A percentile compares a stretch with the other conserved stretches of the same genome.
Evolutionary conservation across 1,140 invertebrate species (phyloP).

Genomic region (Nephila pilipes): DNA sequence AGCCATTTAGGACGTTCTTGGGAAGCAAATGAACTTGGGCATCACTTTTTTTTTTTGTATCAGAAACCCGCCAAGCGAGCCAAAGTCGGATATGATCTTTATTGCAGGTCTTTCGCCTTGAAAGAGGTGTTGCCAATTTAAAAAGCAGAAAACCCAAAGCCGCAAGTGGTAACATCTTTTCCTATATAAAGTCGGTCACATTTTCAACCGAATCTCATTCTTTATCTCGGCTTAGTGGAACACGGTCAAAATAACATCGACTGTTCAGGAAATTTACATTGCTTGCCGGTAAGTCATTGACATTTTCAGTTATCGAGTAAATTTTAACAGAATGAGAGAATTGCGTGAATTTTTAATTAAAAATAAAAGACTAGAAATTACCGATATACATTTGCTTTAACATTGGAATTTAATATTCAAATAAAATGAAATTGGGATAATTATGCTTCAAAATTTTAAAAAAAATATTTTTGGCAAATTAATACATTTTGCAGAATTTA

Average conservation of each 20-base stretch:
- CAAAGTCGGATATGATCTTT: background rate
- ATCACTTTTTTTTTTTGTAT: background rate
- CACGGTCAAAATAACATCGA: conserved; percentile 37
- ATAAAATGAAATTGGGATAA: no score
- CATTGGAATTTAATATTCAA: no score
- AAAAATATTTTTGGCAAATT: no score
- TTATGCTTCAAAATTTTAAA: no score
- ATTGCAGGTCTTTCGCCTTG: conserved; percentile 22
- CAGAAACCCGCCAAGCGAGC: background rate
- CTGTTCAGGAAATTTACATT: background rate
- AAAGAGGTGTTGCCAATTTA: conserved; percentile 45
- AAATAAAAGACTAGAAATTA: no score
- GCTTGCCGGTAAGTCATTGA: background rate
- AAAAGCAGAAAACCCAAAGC: conserved; percentile 31
- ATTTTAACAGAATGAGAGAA: no score
- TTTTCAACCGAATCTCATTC: background rate
- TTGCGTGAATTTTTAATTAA: no score
- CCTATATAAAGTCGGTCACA: conserved; percentile 67
- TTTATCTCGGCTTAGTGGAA: background rate
- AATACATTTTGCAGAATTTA: no score
- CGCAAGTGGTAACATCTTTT: conserved; percentile 3
- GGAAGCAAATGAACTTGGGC: background rate
- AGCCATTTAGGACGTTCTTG: background rate
- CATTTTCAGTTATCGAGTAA: background rate
- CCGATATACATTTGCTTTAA: no score